Evolutionary conservation across 2,797 vertebrate species (phyloP).

Genomic region (Pristis pectinata): DNA sequence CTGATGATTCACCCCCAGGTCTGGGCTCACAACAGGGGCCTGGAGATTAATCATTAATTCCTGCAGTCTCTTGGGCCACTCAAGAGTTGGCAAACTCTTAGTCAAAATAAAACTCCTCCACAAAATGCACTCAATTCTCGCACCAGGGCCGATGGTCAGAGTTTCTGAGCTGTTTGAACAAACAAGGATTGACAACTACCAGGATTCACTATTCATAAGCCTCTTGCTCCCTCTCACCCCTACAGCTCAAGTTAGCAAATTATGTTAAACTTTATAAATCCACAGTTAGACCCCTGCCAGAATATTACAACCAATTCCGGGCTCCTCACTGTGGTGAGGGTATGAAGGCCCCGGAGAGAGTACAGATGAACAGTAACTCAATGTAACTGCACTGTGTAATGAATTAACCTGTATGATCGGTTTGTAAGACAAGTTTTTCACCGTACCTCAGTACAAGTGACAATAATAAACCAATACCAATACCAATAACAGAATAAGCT

Average conservation of each 20-base stretch:
- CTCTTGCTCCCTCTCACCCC: neutral
- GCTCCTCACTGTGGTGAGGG: neutral
- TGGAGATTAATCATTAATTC: neutral
- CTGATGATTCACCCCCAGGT: neutral
- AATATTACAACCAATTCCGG: neutral
- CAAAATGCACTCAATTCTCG: neutral
- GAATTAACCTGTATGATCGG: too few relatives aligned
- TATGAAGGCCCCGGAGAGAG: neutral
- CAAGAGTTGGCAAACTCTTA: neutral
- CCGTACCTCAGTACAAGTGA: too few relatives aligned
- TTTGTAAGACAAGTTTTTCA: too few relatives aligned
- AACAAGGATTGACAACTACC: neutral
- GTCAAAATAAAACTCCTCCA: neutral
- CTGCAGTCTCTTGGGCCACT: too few relatives aligned
- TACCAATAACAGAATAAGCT: too few relatives aligned
- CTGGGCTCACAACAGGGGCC: neutral
- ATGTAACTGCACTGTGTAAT: too few relatives aligned
- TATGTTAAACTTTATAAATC: neutral
- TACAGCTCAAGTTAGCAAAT: neutral
- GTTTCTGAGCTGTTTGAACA: neutral
- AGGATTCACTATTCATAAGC: neutral
- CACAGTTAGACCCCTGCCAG: neutral
- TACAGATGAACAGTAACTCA: too few relatives aligned
- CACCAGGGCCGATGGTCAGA: neutral
- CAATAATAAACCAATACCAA: too few relatives aligned